phyloP scores from a whole-genome alignment of 1,140 invertebrate genomes.

The Manduca sexta region DNA sequence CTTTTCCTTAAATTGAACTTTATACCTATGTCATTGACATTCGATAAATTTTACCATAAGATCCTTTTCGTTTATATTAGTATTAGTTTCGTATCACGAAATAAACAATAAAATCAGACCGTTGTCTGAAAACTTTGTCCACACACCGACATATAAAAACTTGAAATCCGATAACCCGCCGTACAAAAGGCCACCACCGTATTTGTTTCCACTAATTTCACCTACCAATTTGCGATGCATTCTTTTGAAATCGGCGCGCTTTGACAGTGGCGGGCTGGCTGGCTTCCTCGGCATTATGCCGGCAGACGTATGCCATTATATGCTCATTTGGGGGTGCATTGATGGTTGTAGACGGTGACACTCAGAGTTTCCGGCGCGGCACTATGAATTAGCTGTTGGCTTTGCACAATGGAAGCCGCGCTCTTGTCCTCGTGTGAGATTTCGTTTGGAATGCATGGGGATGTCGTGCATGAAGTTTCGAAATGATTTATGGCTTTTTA shows the following conservation, averaged over 20 bases:
- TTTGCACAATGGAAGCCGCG: conserved; percentile 5
- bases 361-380: conserved; percentile 12
- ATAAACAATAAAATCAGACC: no score
- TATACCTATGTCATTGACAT: no score
- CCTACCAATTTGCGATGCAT: conserved; percentile 11
- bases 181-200: conserved; percentile 6
- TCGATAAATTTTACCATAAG: no score
- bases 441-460: not conserved
- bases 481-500: no score
- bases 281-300: conserved; percentile 6
- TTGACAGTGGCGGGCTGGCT: not conserved
- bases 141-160: not conserved
- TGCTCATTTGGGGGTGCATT: conserved; percentile 12
- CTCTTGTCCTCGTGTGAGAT: not conserved
- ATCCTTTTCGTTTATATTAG: no score
- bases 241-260: conserved; percentile 1
- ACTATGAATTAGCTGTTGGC: conserved; percentile 13
- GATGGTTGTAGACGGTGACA: conserved; percentile 9
- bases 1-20: no score
- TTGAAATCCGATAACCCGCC: conserved; percentile 13
- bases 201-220: conserved; percentile 16
- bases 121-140: no score
- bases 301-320: conserved; percentile 7
- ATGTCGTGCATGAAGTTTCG: no score
- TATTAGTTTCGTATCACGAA: no score